Percentiles rank a stretch among this genome's conserved stretches.
These are phyloP conservation scores for Setipinna tenuifilis DNA, from an alignment of 2,797 vertebrate species.

Conservation along the genomic window DNA sequence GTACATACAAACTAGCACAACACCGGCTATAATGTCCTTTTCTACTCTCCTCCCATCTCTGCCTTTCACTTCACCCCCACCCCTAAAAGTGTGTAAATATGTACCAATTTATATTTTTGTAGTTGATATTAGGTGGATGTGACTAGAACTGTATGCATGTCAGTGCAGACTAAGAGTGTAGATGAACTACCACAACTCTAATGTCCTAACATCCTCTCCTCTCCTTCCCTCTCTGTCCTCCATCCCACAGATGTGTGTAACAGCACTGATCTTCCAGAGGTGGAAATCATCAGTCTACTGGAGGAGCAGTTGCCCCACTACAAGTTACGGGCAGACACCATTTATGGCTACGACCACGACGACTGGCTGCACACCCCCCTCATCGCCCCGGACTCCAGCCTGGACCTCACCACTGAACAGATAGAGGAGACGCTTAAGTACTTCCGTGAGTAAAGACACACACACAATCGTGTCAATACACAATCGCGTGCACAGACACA, in stretches of 20 bases:
- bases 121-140: neutral
- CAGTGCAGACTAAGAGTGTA: neutral
- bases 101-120: too few relatives aligned
- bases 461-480: neutral
- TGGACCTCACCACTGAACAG: slow-evolving; percentile 94
- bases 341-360: slow-evolving; percentile 97
- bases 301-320: slow-evolving; percentile 97
- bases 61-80: too few relatives aligned
- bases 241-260: slow-evolving; percentile 92
- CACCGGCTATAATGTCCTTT: neutral
- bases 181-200: neutral
- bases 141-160: neutral
- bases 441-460: slow-evolving; percentile 84
- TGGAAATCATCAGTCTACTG: slow-evolving; percentile 98
- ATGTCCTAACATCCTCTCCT: neutral
- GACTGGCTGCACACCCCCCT: slow-evolving; percentile 98
- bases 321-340: slow-evolving; percentile 94
- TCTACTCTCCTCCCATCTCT: too few relatives aligned
- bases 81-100: too few relatives aligned
- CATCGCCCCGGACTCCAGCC: slow-evolving; percentile 81
- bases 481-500: neutral
- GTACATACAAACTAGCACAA: too few relatives aligned
- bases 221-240: slow-evolving; percentile 35
- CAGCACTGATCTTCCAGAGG: slow-evolving; percentile 95
- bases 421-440: slow-evolving; percentile 99